phyloP scores from a whole-genome alignment of 2,888 invertebrate genomes.

The Acleris holmiana region DNA sequence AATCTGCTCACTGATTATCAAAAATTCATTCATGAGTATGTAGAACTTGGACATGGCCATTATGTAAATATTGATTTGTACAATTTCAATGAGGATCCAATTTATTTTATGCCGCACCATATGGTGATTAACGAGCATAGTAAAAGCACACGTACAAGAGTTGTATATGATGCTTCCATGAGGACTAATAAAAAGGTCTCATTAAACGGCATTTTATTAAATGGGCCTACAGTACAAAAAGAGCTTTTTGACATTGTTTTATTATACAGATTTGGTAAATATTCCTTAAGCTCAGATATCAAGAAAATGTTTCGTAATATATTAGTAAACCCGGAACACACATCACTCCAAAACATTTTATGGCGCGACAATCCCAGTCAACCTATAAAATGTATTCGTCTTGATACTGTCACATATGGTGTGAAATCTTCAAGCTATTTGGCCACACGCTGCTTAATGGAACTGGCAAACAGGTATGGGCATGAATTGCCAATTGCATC shows the following conservation, averaged over 20 bases:
- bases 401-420: constrained; percentile 36
- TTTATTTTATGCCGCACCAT: constrained; percentile 38
- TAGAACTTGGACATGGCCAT: constrained; percentile 29
- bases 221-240: constrained; percentile 34
- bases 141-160: constrained; percentile 25
- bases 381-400: constrained; percentile 27
- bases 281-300: constrained; percentile 29
- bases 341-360: constrained; percentile 35
- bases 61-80: constrained; percentile 10
- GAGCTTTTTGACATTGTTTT: constrained; percentile 39
- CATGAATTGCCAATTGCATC: constrained; percentile 30
- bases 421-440: constrained; percentile 38
- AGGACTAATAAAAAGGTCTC: constrained; percentile 33
- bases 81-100: constrained; percentile 21
- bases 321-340: constrained; percentile 20
- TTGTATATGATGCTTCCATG: constrained; percentile 38
- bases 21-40: constrained; percentile 34
- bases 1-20: neutral
- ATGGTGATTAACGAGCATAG: constrained; percentile 35
- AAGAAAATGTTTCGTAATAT: constrained; percentile 31
- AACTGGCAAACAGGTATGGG: constrained; percentile 30
- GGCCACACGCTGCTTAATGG: constrained; percentile 38
- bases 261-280: constrained; percentile 28
- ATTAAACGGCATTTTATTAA: constrained; percentile 37
- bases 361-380: constrained; percentile 33